A percentile compares a stretch with the other conserved stretches of the same genome.
Evolutionary conservation across 2,113 vertebrate species (phyloP).

Genomic region (Epinephelus cyanopodus): DNA sequence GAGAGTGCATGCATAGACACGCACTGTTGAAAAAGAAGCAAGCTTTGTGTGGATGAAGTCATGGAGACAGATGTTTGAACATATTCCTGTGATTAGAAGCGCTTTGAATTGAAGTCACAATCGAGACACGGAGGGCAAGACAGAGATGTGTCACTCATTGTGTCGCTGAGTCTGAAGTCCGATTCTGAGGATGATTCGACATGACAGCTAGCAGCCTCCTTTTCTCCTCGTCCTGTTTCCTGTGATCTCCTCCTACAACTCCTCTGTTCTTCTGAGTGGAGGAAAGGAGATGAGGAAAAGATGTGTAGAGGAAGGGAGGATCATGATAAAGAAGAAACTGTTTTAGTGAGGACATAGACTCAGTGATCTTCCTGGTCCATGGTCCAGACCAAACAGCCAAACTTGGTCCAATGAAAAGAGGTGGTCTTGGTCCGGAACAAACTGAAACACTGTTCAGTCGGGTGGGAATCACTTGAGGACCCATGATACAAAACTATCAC

Average conservation of each 20-base stretch:
- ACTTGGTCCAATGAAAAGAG: no score
- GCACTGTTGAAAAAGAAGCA: no score
- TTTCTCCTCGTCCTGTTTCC: slow-evolving; percentile 7
- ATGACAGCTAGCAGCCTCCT: slow-evolving; percentile 37
- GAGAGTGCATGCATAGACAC: not conserved
- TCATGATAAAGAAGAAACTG: not conserved
- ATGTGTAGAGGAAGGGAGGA: not conserved
- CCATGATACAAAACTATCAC: no score
- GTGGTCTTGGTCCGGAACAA: no score
- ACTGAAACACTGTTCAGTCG: no score
- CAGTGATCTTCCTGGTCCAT: not conserved
- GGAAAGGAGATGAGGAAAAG: not conserved
- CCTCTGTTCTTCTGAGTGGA: not conserved
- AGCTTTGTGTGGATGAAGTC: not conserved
- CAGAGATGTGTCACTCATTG: not conserved
- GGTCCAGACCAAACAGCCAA: no score
- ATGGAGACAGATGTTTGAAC: not conserved
- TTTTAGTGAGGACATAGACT: not conserved
- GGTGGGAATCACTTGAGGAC: no score
- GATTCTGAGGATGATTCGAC: slow-evolving; percentile 16
- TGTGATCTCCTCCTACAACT: not conserved
- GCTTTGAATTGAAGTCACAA: not conserved
- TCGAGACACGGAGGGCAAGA: not conserved
- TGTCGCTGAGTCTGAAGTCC: not conserved
- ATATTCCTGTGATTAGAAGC: not conserved